Evolutionary conservation across 2,113 vertebrate genomes (phyloP).

Genomic region (Crotalus tigris): DNA sequence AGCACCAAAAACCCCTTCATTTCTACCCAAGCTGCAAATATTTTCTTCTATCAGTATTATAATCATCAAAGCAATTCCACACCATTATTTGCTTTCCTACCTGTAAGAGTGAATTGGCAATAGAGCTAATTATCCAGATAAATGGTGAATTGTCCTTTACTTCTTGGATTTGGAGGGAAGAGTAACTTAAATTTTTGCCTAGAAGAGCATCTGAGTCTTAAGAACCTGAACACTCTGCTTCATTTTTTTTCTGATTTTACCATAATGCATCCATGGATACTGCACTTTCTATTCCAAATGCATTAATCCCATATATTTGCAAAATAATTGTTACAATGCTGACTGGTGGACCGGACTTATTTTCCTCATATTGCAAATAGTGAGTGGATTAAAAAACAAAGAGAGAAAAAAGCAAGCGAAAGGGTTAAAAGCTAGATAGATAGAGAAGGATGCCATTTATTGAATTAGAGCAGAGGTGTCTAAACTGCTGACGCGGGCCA

Average conservation of each 20-base stretch:
- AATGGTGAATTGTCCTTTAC: neutral
- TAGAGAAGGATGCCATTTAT: neutral
- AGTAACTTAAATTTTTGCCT: neutral
- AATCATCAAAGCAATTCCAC: neutral
- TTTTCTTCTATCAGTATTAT: neutral
- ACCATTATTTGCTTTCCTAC: neutral
- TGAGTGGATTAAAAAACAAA: neutral
- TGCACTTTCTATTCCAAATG: neutral
- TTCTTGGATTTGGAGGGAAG: neutral
- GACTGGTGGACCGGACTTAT: neutral
- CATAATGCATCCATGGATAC: neutral
- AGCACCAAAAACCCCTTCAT: too few relatives aligned
- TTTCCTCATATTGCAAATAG: neutral
- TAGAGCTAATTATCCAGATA: neutral
- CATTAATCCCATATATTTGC: neutral
- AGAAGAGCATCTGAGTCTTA: neutral
- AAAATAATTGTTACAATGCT: neutral
- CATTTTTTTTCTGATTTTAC: neutral
- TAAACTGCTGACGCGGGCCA: too few relatives aligned
- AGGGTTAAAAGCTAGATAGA: neutral
- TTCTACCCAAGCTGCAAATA: too few relatives aligned
- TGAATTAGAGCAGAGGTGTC: neutral
- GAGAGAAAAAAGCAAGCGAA: neutral
- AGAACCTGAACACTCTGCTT: neutral
- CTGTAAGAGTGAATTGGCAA: neutral